Base-by-base conservation (phyloP, 1,140 invertebrate species). In the Cydia splendana region DNA sequence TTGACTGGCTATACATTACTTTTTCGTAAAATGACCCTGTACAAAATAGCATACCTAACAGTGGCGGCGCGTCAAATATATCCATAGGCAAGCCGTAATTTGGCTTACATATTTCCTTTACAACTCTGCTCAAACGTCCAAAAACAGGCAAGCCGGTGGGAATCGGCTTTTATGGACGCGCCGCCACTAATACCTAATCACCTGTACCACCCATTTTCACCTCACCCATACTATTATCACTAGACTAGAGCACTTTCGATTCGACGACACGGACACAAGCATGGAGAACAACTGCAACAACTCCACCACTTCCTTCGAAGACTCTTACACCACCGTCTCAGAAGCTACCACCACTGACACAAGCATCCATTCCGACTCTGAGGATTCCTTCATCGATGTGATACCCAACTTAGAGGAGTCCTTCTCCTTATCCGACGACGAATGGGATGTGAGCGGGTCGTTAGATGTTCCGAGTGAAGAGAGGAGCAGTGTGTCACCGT, bases 281-380 rank as follows among this genome's bases (percentile, higher is more conserved):
- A 74, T 74, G 73, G 73, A 48, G 5, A 51, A 48, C 4, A 53
- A 51, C 45, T 48, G 45, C 4, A 24, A 28, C 18, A 28, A 28
- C 48, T 74, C 73, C 1, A 74, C 42, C n/a, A 62, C 51, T 0
- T 74, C 38, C 71, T 12, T 69, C 12, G 65, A 30, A 28, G 83
- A 85, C 62, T 84, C 84, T 1, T 87, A 86, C 78, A 83, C 75
- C 1, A 89, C 87, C 0, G 74, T 88, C 75, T 90, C 87, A 0
- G 87, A 88, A 73, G 74, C 85, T 30, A 88, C 80, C 30, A 90
- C 87, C 0, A 84, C 86, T 0, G 88, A 90, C 67, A 89, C 87
- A 2, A 87, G 86, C 30, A 81, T 89, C 48, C 65, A 74, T 18
- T 48, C 77, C 7, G 62, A 57, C 28, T 74, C 62, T 15, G 65